These are phyloP conservation scores for Plagiodera versicolora DNA, from an alignment of 2,888 invertebrate genomes.

Conservation along the genomic window DNA sequence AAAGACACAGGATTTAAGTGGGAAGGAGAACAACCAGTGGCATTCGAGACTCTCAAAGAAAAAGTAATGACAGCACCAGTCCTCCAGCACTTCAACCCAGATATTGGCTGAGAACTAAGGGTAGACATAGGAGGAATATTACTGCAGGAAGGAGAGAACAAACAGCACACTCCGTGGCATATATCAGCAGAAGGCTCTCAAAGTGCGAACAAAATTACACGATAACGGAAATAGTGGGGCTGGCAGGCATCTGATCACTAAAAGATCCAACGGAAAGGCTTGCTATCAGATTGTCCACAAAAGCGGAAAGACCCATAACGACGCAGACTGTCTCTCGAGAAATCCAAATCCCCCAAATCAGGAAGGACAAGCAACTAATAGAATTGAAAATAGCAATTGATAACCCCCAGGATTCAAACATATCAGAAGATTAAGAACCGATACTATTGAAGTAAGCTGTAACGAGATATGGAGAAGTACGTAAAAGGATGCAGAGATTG, in stretches of 20 bases:
- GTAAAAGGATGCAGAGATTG: too few species aligned
- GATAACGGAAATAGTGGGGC: background rate
- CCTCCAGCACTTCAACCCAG: slow-evolving; percentile 19
- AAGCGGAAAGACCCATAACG: slow-evolving; percentile 16
- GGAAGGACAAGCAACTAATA: slow-evolving; percentile 14
- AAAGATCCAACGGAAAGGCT: background rate
- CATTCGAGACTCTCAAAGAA: slow-evolving; percentile 24
- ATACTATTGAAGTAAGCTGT: too few species aligned
- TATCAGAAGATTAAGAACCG: too few species aligned
- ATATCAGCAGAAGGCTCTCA: slow-evolving; percentile 4
- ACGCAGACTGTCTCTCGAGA: slow-evolving; percentile 24
- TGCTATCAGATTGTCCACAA: slow-evolving; percentile 16
- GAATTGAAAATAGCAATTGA: slow-evolving; percentile 9
- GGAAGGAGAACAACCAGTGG: background rate
- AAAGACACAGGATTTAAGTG: slow-evolving; percentile 4
- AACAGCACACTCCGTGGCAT: background rate
- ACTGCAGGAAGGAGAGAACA: slow-evolving; percentile 25
- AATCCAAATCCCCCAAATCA: too few species aligned
- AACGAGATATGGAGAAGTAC: too few species aligned
- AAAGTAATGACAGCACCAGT: slow-evolving; percentile 26
- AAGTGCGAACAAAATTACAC: background rate
- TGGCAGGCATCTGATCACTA: slow-evolving; percentile 1
- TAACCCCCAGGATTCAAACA: too few species aligned
- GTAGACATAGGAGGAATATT: slow-evolving; percentile 28
- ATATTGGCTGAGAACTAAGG: slow-evolving; percentile 27